Evolutionary conservation across 2,888 invertebrate genomes (phyloP), one percentile per base, ranked within the genome.

Genomic region (Colostygia pectinataria): DNA sequence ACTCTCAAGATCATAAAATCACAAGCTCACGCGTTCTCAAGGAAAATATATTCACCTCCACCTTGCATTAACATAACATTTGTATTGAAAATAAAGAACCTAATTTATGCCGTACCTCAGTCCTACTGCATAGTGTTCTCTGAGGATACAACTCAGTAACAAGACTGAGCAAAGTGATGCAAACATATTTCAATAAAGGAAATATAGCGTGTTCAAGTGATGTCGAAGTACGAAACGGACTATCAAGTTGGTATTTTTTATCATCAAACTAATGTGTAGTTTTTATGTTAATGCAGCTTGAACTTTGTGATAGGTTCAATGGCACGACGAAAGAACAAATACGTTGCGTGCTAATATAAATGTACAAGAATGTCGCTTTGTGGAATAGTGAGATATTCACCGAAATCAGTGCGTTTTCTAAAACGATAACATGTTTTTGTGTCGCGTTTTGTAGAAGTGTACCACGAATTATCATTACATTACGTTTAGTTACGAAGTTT

Each of bases 1-100:
- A 24, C 25, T 27, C 38, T 38, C 15, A 53, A 51, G 42, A 49
- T 36, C 46, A 43, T 40, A 48, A 33, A 47, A 47, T 24, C 36
- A 31, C 32, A 20, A 10, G 13, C 33, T 49, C 53, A 52, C 48
- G 51, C 34, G 25, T 18, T 47, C 57, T 66, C 65, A 68, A 80
- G 79, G 78, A 78, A 77, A 80, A 72, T 8, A 23, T 63, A 51
- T 68, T 69, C 68, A 68, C 68, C 63, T 70, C 62, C 53, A 63
- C 63, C 59, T 52, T 57, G 59, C 57, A 82, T 80, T 81, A 76
- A 61, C 80, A 79, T 76, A 71, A 71, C 65, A 68, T 57, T 68
- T 54, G 56, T 56, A 58, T 51, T 58, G 64, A 69, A 68, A 68
- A 68, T 74, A 73, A 74, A 74, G 62, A 60, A 68, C 68, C 70